phyloP scores from a whole-genome alignment of 2,113 vertebrate genomes.

The Nycticryphes semicollaris region DNA sequence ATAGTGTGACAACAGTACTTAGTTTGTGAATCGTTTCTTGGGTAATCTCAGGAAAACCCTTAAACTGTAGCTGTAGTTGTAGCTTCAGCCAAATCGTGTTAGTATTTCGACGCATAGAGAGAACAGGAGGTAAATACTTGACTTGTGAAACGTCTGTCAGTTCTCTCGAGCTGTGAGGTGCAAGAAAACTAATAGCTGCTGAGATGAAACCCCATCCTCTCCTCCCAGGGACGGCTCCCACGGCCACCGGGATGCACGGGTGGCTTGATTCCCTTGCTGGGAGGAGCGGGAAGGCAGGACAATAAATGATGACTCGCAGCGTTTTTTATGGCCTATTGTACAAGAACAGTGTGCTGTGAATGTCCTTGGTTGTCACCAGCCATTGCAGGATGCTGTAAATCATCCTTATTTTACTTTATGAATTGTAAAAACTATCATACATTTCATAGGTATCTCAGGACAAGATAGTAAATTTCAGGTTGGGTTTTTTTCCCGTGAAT shows the following conservation, averaged over 20 bases:
- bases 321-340: slow-evolving; percentile 5
- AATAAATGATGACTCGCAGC: neutral
- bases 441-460: slow-evolving; percentile 54
- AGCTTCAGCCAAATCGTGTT: neutral
- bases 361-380: slow-evolving; percentile 43
- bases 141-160: neutral
- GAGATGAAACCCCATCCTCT: neutral
- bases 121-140: neutral
- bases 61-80: neutral
- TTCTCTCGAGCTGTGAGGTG: neutral
- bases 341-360: neutral
- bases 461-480: slow-evolving; percentile 50
- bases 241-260: neutral
- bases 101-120: neutral
- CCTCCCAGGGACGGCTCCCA: neutral
- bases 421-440: slow-evolving; percentile 59
- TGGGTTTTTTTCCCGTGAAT: neutral
- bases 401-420: slow-evolving; percentile 51
- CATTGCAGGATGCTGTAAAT: slow-evolving; percentile 35
- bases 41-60: neutral
- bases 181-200: neutral
- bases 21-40: neutral
- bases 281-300: neutral
- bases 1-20: neutral
- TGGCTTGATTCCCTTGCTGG: neutral